A percentile compares a stretch with the other conserved stretches of the same genome.
Evolutionary conservation across 35 echinoderm and acorn worm genomes (phyloP).

Genomic region (Ophiothrix spiculata): DNA sequence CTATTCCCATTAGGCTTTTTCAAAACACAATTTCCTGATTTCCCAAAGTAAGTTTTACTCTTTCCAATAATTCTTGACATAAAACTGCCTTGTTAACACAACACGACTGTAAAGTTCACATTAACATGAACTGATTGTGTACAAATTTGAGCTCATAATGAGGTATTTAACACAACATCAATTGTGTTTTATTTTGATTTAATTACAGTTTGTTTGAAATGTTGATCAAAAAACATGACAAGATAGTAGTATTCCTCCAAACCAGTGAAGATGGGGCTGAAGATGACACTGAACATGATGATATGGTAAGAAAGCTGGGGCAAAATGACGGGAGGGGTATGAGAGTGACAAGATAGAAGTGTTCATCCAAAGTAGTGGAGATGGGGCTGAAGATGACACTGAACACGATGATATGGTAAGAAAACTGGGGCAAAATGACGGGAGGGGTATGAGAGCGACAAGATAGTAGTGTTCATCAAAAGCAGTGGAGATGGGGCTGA

Average conservation of each 20-base stretch:
- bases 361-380: conserved; percentile 53
- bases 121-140: neutral
- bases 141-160: neutral
- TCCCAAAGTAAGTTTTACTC: no score
- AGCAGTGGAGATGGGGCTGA: no score
- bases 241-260: conserved; percentile 77
- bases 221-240: conserved; percentile 93
- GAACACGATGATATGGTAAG: no score
- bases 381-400: conserved; percentile 38
- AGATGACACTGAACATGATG: conserved; percentile 67
- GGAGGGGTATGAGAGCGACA: conserved; percentile 71
- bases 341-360: conserved; percentile 84
- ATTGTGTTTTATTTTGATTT: conserved; percentile 28
- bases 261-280: conserved; percentile 36
- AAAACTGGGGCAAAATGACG: conserved; percentile 55
- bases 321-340: conserved; percentile 77
- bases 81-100: neutral
- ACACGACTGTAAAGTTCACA: neutral
- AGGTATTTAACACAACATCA: neutral
- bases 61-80: neutral
- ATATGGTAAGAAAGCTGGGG: conserved; percentile 88
- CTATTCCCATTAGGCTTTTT: no score
- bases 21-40: no score
- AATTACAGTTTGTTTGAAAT: conserved; percentile 87
- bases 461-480: no score